Conservation (phyloP, 2,888 invertebrate genomes). For the Philonicus albiceps region DNA sequence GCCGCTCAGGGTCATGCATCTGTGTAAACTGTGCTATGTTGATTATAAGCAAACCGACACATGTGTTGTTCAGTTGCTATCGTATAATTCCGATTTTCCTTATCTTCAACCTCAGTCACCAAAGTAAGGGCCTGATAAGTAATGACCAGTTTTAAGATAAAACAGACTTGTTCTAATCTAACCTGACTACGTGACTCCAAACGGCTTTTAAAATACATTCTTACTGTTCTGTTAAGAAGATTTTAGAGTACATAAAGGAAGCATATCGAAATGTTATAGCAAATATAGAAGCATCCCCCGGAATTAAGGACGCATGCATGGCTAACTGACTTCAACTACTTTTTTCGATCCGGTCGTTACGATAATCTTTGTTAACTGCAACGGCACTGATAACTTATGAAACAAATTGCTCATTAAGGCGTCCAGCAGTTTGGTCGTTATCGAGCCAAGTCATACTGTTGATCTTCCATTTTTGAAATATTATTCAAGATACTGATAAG, state of each 20-base stretch:
- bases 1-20: not conserved
- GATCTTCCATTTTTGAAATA: conserved; percentile 4
- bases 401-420: not conserved
- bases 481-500: conserved; percentile 1
- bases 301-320: not conserved
- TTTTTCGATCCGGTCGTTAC: not conserved
- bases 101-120: not conserved
- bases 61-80: not conserved
- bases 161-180: not conserved
- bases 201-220: not conserved
- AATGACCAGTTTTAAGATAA: not conserved
- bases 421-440: not conserved
- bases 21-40: not conserved
- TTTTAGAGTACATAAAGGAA: not conserved
- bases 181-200: not conserved
- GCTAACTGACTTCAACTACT: not conserved
- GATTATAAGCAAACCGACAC: not conserved
- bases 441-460: conserved; percentile 4
- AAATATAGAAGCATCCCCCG: not conserved
- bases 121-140: not conserved
- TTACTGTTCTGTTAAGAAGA: not conserved
- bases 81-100: not conserved
- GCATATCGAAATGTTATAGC: not conserved
- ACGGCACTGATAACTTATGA: not conserved
- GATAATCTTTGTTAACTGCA: not conserved